phyloP scores from a whole-genome alignment of 2,797 vertebrate species.

The Lemur catta region DNA sequence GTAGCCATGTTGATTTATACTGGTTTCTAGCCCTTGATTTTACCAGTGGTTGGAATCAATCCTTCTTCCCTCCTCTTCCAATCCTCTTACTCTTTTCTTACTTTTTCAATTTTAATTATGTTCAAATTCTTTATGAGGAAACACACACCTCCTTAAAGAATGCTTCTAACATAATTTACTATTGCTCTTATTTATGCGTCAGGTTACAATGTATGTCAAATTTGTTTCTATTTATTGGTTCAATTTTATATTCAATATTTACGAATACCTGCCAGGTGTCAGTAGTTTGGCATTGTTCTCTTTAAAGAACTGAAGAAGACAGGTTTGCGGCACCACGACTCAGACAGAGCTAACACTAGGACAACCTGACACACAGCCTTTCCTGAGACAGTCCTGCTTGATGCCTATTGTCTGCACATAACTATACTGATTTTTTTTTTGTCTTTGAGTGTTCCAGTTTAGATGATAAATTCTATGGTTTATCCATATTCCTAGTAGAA shows the following conservation, averaged over 20 bases:
- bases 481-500: neutral
- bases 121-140: neutral
- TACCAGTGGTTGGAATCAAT: neutral
- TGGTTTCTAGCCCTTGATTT: neutral
- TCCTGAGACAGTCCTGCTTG: neutral
- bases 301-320: neutral
- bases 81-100: neutral
- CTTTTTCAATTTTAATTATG: neutral
- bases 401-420: neutral
- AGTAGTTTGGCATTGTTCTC: neutral
- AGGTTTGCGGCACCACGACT: neutral
- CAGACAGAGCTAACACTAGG: neutral
- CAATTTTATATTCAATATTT: neutral
- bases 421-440: neutral
- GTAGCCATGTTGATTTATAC: neutral
- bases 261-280: neutral
- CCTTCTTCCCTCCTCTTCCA: neutral
- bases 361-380: neutral
- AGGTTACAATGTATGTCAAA: neutral
- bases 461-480: neutral
- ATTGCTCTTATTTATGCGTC: neutral
- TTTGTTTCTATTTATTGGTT: neutral
- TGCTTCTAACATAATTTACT: neutral
- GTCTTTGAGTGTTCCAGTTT: neutral
- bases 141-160: neutral